A percentile compares a stretch with the other conserved stretches of the same genome.
Conservation (phyloP, 2,113 vertebrate species). For the Excalfactoria chinensis region DNA sequence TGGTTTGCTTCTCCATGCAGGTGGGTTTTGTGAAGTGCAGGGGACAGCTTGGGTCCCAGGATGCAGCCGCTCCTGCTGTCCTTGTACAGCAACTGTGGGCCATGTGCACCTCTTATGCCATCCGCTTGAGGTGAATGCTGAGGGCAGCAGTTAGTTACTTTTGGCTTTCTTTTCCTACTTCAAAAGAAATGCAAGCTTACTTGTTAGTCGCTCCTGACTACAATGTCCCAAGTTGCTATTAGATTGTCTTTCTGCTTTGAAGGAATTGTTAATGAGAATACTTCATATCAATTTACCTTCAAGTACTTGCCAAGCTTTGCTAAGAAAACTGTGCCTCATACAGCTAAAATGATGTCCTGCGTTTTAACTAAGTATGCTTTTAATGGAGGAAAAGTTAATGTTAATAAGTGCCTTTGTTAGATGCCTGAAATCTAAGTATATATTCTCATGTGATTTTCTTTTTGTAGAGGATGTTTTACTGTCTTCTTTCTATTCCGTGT, state of each 20-base stretch:
- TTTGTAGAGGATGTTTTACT: neutral
- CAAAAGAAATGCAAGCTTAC: rapidly evolving
- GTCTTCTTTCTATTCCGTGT: neutral
- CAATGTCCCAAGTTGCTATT: neutral
- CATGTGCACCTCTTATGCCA: rapidly evolving
- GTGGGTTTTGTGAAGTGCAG: neutral
- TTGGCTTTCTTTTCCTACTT: rapidly evolving
- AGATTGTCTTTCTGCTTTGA: neutral
- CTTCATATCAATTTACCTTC: neutral
- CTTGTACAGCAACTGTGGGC: rapidly evolving
- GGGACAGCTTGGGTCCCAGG: neutral
- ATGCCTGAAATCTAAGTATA: neutral
- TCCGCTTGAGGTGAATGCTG: neutral
- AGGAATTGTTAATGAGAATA: neutral
- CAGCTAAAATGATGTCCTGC: neutral
- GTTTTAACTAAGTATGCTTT: neutral
- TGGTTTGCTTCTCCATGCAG: neutral
- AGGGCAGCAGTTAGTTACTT: neutral
- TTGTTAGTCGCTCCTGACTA: rapidly evolving
- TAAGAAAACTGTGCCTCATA: neutral
- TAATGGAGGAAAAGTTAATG: neutral
- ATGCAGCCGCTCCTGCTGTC: rapidly evolving
- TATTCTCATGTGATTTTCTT: neutral
- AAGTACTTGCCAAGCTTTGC: neutral
- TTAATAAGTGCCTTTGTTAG: neutral